phyloP scores from a whole-genome alignment of 2,113 vertebrate genomes.

The Sorex araneus region DNA sequence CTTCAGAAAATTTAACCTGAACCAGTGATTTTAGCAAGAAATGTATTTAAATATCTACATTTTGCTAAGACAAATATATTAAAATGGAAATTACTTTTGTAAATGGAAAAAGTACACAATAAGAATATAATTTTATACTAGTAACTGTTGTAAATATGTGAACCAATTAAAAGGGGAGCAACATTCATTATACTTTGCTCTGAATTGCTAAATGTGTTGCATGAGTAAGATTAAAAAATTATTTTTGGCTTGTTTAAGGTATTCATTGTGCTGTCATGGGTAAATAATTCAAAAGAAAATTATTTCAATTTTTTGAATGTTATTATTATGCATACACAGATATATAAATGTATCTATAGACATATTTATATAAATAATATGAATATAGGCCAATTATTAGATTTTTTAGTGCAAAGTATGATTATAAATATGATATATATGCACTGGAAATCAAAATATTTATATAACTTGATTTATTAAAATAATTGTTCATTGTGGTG shows the following conservation, averaged over 20 bases:
- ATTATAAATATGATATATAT: neutral
- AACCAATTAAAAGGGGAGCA: neutral
- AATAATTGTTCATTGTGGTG: neutral
- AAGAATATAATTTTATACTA: neutral
- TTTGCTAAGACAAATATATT: neutral
- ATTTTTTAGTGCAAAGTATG: neutral
- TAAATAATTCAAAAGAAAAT: neutral
- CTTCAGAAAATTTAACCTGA: constrained; percentile 42
- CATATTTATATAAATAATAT: neutral
- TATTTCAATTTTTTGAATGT: constrained; percentile 19
- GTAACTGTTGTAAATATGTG: neutral
- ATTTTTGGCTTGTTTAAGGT: constrained; percentile 1
- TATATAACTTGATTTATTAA: neutral
- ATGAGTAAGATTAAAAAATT: neutral
- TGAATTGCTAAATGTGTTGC: neutral
- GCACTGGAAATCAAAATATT: neutral
- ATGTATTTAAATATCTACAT: constrained; percentile 11
- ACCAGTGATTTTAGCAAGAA: constrained; percentile 46
- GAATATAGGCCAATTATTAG: neutral
- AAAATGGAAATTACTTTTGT: neutral
- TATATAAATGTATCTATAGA: neutral
- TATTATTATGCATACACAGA: neutral
- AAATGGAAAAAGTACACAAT: neutral
- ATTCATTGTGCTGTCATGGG: neutral
- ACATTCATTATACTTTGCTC: neutral